These are phyloP conservation scores for Coelopa frigida DNA, from an alignment of 1,140 invertebrate genomes.

Conservation along the genomic window DNA sequence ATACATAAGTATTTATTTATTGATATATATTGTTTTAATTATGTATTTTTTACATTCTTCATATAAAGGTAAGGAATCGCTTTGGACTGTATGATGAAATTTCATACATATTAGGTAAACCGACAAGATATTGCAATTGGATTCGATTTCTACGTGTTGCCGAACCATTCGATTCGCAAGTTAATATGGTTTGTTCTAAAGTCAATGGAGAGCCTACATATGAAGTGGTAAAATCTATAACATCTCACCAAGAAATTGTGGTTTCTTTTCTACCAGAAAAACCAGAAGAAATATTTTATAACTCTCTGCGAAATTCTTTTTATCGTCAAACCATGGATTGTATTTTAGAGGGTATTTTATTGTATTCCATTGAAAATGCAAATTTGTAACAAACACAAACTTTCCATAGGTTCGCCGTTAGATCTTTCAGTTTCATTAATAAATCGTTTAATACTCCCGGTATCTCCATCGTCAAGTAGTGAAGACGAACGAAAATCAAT, in stretches of 20 bases:
- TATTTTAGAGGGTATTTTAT: constrained; percentile 67
- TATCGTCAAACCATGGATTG: constrained; percentile 81
- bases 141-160: constrained; percentile 79
- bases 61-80: constrained; percentile 69
- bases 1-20: no score
- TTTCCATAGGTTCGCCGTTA: constrained; percentile 66
- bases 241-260: constrained; percentile 77
- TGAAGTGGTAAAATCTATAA: constrained; percentile 75
- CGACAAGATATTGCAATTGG: constrained; percentile 89
- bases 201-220: constrained; percentile 82
- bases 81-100: constrained; percentile 88
- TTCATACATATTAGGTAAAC: constrained; percentile 61
- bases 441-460: constrained; percentile 58
- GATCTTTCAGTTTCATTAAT: constrained; percentile 74
- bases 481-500: constrained; percentile 75
- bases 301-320: constrained; percentile 71
- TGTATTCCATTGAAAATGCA: constrained; percentile 6
- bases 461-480: constrained; percentile 60
- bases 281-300: constrained; percentile 68
- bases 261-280: constrained; percentile 75
- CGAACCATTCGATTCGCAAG: constrained; percentile 67
- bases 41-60: not conserved
- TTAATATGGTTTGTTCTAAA: constrained; percentile 82
- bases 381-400: not conserved
- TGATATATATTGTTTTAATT: no score